Evolutionary conservation across 2,113 vertebrate species (phyloP), one percentile per base, ranked within the genome.

Genomic region (Nicator chloris): DNA sequence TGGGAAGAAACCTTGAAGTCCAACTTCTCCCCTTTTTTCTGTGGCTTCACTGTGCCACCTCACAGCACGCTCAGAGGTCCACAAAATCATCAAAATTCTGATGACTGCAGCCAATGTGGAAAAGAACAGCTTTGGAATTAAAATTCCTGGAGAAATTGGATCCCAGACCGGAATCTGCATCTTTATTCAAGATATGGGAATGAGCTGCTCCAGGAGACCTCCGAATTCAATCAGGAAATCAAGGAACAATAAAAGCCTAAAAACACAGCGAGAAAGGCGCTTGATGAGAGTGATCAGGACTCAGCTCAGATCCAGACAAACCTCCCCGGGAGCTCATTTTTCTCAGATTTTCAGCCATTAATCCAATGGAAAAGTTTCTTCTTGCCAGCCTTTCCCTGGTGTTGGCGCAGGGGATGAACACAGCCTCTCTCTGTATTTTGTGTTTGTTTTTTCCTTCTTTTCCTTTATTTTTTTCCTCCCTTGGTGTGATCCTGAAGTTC

Each of bases 111-210:
- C 57, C 57, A 86, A 61, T 37, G 90, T 82, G 79, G 92, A 91
- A 91, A 91, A 95, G 80, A 95, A 68, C 82, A 96, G 61, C 82
- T 93, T 77, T 57, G 79, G 94, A 96, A 96, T 97, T 95, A 96
- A 97, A 96, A 97, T 97, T 92, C 93, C 66, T 35, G 61, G 85
- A 88, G 92, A 95, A 97, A 95, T 92, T 59, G 72, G 97, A 95
- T 96, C 82, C 89, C 89, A 45, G 76, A 87, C 40, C 37, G 65
- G 82, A 87, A 63, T 26, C 82, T 86, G 82, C 94, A 93, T 98
- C 94, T 95, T 91, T 96, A 97, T 96, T 97, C 94, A 86, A 86
- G 92, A 47, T 69, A 95, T 82, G 90, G 90, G 97, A 97, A 96
- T 86, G 59, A 45, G 86, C 89, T 94, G 45, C 60, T 97, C 71